Conservation (phyloP, 1,140 invertebrate species). For the Zaprionus lachaisei region DNA sequence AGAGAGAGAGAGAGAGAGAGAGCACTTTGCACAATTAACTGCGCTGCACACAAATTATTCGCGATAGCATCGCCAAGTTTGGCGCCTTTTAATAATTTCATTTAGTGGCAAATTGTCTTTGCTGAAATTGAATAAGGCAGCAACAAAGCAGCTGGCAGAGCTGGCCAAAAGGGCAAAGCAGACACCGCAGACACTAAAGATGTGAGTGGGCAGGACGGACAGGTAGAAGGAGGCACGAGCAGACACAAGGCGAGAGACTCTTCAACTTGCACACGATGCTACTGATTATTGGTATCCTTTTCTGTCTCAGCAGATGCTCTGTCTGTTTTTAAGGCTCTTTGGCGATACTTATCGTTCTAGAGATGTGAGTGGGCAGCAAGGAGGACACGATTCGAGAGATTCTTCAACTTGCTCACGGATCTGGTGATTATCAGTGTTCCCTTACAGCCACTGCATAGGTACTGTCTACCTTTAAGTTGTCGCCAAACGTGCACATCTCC, state of each 20-base stretch:
- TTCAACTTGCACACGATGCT: too few relatives aligned
- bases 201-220: not conserved
- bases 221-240: not conserved
- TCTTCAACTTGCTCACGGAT: too few relatives aligned
- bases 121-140: conserved; percentile 70
- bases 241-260: not conserved
- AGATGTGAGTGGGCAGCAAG: not conserved
- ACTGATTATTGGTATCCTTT: not conserved
- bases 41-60: conserved; percentile 65
- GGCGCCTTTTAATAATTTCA: conserved; percentile 72
- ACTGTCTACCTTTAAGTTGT: too few relatives aligned
- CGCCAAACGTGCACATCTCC: not conserved
- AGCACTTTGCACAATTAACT: conserved; percentile 41
- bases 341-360: not conserved
- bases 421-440: too few relatives aligned
- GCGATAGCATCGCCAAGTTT: conserved; percentile 63
- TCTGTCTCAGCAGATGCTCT: rapidly evolving
- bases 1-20: not conserved
- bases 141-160: not conserved
- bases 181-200: conserved; percentile 1
- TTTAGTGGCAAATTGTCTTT: conserved; percentile 69
- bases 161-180: conserved; percentile 15
- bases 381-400: too few relatives aligned
- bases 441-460: too few relatives aligned
- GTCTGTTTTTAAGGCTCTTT: not conserved